A percentile compares a stretch with the other conserved stretches of the same genome.
Evolutionary conservation across 2,797 vertebrate genomes (phyloP).

Genomic region (Podarcis siculus): DNA sequence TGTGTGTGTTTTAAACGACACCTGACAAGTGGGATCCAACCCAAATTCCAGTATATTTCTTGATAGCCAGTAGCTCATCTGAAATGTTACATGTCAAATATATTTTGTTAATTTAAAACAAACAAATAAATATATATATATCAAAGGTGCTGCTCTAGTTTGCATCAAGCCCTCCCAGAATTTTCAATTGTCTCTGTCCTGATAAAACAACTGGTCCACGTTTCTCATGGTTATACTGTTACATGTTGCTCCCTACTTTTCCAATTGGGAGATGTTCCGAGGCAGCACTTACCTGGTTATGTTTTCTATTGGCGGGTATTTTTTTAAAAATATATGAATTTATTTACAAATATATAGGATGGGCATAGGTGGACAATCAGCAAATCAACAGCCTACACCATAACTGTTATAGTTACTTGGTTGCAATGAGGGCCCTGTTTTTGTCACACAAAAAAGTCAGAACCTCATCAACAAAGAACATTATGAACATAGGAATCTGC

Average conservation of each 20-base stretch:
- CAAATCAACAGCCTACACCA: background rate
- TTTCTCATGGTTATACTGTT: background rate
- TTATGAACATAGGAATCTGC: too few species aligned
- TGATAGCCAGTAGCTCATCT: constrained; percentile 52
- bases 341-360: background rate
- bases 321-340: background rate
- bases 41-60: constrained; percentile 51
- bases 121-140: constrained; percentile 73
- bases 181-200: background rate
- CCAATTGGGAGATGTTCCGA: background rate
- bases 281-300: background rate
- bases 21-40: constrained; percentile 31
- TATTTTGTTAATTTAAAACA: constrained; percentile 78
- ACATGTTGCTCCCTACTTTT: background rate
- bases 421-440: too few species aligned
- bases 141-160: constrained; percentile 47
- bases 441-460: too few species aligned
- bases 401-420: background rate
- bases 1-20: background rate
- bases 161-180: constrained; percentile 27
- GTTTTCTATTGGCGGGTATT: background rate
- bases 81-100: constrained; percentile 57
- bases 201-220: background rate
- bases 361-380: background rate
- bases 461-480: too few species aligned